These are phyloP conservation scores for Buceros bicornis DNA, from an alignment of 2,797 vertebrate species.

Conservation along the genomic window DNA sequence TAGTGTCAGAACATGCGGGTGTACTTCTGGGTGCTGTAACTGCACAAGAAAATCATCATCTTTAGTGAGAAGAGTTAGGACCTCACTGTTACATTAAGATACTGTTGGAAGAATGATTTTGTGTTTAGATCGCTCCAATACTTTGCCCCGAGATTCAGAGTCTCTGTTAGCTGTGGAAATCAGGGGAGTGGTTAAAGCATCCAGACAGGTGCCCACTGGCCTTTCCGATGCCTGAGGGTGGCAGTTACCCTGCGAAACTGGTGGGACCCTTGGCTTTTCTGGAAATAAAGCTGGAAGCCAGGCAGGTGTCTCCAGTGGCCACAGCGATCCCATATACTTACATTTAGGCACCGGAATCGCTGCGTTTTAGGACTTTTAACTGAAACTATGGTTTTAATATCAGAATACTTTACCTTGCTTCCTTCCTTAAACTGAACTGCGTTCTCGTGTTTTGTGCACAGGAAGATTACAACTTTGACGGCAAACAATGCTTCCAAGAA, in stretches of 20 bases:
- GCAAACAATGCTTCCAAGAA: slow-evolving; percentile 81
- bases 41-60: not conserved
- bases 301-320: not conserved
- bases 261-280: not conserved
- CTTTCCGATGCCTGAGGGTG: not conserved
- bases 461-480: slow-evolving; percentile 88
- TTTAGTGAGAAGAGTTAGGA: not conserved
- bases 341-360: not conserved
- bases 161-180: not conserved
- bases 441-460: slow-evolving; percentile 30
- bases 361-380: not conserved
- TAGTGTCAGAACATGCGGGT: not conserved
- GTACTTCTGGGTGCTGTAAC: not conserved
- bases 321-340: not conserved
- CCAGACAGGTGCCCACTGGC: not conserved
- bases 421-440: not conserved
- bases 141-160: not conserved
- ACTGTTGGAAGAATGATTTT: not conserved
- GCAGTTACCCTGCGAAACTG: not conserved
- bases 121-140: not conserved
- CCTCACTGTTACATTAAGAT: not conserved
- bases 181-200: not conserved
- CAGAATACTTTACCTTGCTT: not conserved
- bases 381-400: not conserved
- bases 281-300: not conserved